Evolutionary conservation across 2,797 vertebrate genomes (phyloP), one percentile per base, ranked within the genome.

Genomic region (Sebastes hubbsi): DNA sequence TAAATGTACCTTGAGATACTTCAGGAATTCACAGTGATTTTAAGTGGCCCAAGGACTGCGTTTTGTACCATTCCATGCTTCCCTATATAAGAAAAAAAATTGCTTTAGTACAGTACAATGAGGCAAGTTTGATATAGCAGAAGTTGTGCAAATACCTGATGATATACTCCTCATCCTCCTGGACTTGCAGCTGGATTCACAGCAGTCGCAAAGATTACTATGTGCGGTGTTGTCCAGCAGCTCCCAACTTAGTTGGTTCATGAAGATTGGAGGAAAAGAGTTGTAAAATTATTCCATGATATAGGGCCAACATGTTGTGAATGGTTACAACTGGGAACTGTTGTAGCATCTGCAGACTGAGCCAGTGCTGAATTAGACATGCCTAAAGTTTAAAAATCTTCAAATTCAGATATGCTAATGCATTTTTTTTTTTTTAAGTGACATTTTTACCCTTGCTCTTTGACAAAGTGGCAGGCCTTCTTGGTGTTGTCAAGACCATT

Each of bases 391-490:
- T 38, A 60, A 60, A 20, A 18, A 29, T 12, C 5, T 24, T 13
- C 11, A 24, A 56, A 56, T 56, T 29, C 24, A 14, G 27, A 58
- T 4, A 54, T 8, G 14, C 2, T 49, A 16, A 18, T 20, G 49
- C 9, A 10, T 9, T 52, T 52, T 49, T 49, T 25, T 60, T 36
- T 42, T 42, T 52, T 52, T n/a, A 9, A 54, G 25, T 7, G 13
- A 16, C 8, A 34, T 65, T 59, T 52, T 61, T 92, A 95, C 94
- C 93, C 90, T 0, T 80, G 74, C 20, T 88, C 76, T 12, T 82
- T 72, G 8, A 92, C 82, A 82, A 95, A 97, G 70, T 96, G 95
- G 81, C 97, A 98, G 69, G 95, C 94, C 81, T 96, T 97, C 66
- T 89, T 94, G 1, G 81, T 86, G 0, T 3, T 16, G 24, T 91